phyloP scores from a whole-genome alignment of 2,888 invertebrate species.

The Ennomos quercinarius region DNA sequence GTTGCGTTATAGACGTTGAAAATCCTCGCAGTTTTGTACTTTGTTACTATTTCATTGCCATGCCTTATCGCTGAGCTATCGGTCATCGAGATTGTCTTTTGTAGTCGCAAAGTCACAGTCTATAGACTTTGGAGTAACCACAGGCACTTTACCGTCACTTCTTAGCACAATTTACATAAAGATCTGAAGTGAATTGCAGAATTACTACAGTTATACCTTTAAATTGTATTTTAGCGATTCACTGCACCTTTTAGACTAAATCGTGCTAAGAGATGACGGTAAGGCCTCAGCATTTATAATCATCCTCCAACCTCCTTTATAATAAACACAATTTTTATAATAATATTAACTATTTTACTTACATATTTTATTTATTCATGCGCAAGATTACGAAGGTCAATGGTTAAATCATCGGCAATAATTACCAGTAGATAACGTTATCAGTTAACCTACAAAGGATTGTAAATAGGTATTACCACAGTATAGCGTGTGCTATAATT shows the following conservation, averaged over 20 bases:
- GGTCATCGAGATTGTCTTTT: constrained; percentile 6
- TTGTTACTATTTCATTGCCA: constrained; percentile 10
- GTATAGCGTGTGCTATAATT: constrained; percentile 11
- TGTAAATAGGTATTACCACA: constrained; percentile 29
- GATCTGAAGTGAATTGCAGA: too few relatives aligned
- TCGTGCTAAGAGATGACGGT: too few relatives aligned
- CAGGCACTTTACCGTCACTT: too few relatives aligned
- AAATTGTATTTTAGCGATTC: too few relatives aligned
- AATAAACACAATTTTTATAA: neutral
- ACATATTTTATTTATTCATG: constrained; percentile 40
- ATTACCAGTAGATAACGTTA: constrained; percentile 51
- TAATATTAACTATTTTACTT: constrained; percentile 24
- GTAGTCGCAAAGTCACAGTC: too few relatives aligned
- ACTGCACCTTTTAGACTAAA: too few relatives aligned
- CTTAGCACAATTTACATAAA: too few relatives aligned
- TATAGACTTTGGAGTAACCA: too few relatives aligned
- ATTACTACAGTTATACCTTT: too few relatives aligned
- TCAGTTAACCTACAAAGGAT: constrained; percentile 45
- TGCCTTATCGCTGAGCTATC: constrained; percentile 2
- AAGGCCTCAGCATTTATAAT: too few relatives aligned
- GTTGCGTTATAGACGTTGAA: constrained; percentile 15
- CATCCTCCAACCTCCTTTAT: neutral
- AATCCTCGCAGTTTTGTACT: constrained; percentile 1
- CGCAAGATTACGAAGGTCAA: constrained; percentile 56
- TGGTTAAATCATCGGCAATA: constrained; percentile 61